Base-by-base conservation (phyloP, 2,113 vertebrate genomes). In the Xiphorhynchus elegans region DNA sequence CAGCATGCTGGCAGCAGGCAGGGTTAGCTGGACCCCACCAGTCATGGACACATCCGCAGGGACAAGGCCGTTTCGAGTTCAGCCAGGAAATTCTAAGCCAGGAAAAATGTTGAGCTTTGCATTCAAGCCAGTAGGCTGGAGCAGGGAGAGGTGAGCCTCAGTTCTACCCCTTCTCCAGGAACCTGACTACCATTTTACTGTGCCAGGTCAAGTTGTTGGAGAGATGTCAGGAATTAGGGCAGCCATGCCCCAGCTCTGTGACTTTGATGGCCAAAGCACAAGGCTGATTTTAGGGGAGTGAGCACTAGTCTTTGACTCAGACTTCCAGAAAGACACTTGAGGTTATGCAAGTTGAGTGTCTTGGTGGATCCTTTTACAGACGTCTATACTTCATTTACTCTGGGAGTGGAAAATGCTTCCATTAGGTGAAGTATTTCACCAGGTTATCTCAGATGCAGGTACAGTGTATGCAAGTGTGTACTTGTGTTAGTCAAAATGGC, bases 41-140 rank as follows among this genome's bases (percentile, higher is more conserved):
- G 8, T 35, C 3, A 0, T 39, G n/a, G 33, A 5, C 13, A 20
- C 10, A 39, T 42, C 33, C 1, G 0, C 17, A 47, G 46, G 40
- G 66, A 66, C 17, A 19, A 58, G 56, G 13, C 23, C 56, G 19
- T 7, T 12, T 25, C 1, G 9, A 77, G 19, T 25, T 24, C 42
- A 64, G 39, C 16, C 33, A 28, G 29, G 39, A 81, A 64, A 93
- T 64, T 35, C 19, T 40, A 82, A 42, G 29, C 21, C 46, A 73
- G 46, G 56, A 58, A 85, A 56, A 70, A 47, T 9, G 5, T 3
- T 59, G 44, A 40, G 21, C 5, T 69, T 74, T 52, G 20, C 5
- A 13, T 25, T 66, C 9, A 28, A 47, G 68, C 17, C 10, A 19
- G 35, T 39, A 42, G 44, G 17, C 44, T 56, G 29, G 29, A 77